Conservation (phyloP, 1,140 invertebrate genomes). For the Drosophila murphyi region DNA sequence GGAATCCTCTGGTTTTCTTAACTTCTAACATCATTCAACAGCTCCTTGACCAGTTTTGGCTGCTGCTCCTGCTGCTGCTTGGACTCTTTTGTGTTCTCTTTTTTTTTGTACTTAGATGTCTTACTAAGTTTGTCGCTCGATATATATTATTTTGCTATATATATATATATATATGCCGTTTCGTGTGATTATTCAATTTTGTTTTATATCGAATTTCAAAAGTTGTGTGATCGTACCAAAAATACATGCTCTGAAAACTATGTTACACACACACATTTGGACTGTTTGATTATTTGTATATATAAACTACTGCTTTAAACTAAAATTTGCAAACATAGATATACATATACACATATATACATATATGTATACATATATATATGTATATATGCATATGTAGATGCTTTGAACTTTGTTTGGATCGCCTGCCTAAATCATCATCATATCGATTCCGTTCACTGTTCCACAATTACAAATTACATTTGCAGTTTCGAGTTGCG, state of each 20-base stretch:
- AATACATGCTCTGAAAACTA: constrained; percentile 46
- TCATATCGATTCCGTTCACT: constrained; percentile 9
- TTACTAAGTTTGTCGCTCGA: not conserved
- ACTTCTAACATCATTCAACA: constrained; percentile 80
- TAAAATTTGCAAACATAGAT: constrained; percentile 19
- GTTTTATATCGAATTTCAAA: constrained; percentile 30
- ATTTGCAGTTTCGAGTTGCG: constrained; percentile 16
- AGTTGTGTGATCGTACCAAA: constrained; percentile 41
- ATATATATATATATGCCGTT: not conserved
- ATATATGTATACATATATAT: constrained; percentile 12
- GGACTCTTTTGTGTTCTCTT: not conserved
- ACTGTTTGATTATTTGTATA: constrained; percentile 29
- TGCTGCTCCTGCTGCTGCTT: constrained; percentile 16
- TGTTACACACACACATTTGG: constrained; percentile 42
- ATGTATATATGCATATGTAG: constrained; percentile 4
- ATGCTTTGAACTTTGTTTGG: constrained; percentile 40
- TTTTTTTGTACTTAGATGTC: not conserved
- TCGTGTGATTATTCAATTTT: constrained; percentile 2
- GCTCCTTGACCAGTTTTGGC: constrained; percentile 31
- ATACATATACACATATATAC: not conserved
- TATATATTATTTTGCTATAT: not conserved
- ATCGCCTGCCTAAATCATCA: constrained; percentile 46
- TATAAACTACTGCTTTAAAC: constrained; percentile 33
- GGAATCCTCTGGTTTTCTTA: constrained; percentile 77
- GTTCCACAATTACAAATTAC: constrained; percentile 13